These are phyloP conservation scores for Schlechtendalia chinensis DNA, from an alignment of 1,140 invertebrate genomes.

Conservation along the genomic window DNA sequence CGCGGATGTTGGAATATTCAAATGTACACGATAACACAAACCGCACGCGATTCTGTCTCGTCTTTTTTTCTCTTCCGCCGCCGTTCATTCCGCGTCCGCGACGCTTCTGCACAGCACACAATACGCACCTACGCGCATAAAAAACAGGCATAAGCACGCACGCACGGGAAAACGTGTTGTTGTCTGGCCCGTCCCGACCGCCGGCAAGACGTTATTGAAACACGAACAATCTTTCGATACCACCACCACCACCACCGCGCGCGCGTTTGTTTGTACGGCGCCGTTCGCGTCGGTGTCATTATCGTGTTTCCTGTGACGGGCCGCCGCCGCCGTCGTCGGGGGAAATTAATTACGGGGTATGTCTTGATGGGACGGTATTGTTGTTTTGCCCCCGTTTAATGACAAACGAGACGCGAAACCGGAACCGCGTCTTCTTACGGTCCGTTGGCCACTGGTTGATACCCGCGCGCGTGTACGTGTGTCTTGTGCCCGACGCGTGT, in stretches of 20 bases:
- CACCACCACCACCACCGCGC: too few relatives aligned
- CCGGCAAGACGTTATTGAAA: background rate
- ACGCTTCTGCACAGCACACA: too few relatives aligned
- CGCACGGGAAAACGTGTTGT: too few relatives aligned
- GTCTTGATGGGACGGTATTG: slow-evolving; percentile 37
- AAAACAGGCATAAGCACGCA: too few relatives aligned
- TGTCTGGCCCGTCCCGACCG: too few relatives aligned
- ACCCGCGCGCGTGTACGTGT: background rate
- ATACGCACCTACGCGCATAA: too few relatives aligned
- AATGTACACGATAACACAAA: slow-evolving; percentile 15
- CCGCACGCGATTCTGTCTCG: background rate
- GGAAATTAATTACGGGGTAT: slow-evolving; percentile 47
- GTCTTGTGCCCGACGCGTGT: slow-evolving; percentile 48
- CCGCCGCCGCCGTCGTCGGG: background rate
- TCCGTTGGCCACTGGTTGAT: slow-evolving; percentile 41
- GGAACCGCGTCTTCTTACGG: slow-evolving; percentile 47
- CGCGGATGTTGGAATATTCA: slow-evolving; percentile 9
- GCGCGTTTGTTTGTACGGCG: background rate
- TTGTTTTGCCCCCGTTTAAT: slow-evolving; percentile 33
- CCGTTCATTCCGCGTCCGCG: background rate
- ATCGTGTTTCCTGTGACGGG: slow-evolving; percentile 44
- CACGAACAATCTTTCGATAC: background rate
- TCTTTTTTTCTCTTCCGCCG: too few relatives aligned
- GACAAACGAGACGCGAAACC: slow-evolving; percentile 12
- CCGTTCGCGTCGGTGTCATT: slow-evolving; percentile 32